A percentile compares a stretch with the other conserved stretches of the same genome.
Conservation (phyloP, 1,140 invertebrate genomes). For the Stegodyphus mimosarum region DNA sequence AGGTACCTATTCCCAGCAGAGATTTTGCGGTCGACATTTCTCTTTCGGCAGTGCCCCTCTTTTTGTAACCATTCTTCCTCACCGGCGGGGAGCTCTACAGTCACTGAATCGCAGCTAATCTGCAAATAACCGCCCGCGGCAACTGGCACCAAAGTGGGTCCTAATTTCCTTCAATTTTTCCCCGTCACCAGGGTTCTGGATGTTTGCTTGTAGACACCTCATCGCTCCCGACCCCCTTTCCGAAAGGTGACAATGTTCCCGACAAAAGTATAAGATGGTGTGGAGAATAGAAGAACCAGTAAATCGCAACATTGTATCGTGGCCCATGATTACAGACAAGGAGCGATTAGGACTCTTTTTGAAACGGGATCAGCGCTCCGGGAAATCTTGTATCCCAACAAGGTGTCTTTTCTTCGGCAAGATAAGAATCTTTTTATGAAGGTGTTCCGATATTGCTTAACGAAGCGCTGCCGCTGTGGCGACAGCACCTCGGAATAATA, state of each 20-base stretch:
- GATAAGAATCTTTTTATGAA: conserved; percentile 17
- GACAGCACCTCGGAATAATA: not conserved
- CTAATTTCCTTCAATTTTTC: conserved; percentile 29
- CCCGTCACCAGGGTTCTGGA: not conserved
- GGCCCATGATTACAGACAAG: conserved; percentile 24
- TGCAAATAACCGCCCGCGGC: conserved; percentile 53
- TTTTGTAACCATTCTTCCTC: conserved; percentile 4
- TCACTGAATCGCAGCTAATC: conserved; percentile 54
- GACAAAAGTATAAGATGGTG: not conserved
- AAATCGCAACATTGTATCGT: conserved; percentile 47
- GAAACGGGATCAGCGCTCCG: not conserved
- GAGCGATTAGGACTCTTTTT: not conserved
- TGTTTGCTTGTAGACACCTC: not conserved
- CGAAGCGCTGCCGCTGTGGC: not conserved
- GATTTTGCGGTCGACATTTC: not conserved
- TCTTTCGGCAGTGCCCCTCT: not conserved
- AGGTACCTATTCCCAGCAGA: no score
- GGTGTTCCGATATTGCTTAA: conserved; percentile 20
- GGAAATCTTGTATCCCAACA: conserved; percentile 47
- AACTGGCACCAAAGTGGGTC: not conserved
- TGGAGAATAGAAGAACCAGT: not conserved
- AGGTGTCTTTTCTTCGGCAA: conserved; percentile 29
- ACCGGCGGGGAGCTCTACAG: not conserved
- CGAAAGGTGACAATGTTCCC: conserved; percentile 4
- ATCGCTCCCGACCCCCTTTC: not conserved